Evolutionary conservation across 2,888 invertebrate species (phyloP).

Genomic region (Sminthurinus aureus): DNA sequence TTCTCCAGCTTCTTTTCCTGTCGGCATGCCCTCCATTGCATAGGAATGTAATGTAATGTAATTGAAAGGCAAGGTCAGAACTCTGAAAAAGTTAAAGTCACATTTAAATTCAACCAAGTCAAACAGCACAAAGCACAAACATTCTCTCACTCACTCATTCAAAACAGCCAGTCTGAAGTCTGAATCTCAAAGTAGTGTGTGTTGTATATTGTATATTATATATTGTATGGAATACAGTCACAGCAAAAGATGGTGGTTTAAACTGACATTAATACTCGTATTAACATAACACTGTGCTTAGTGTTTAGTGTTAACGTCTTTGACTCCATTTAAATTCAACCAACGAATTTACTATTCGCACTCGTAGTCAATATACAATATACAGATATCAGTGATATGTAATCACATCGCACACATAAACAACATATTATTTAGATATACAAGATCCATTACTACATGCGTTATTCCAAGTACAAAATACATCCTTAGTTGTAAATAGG

Average conservation of each 20-base stretch:
- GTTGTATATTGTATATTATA: too few species aligned
- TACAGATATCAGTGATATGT: too few species aligned
- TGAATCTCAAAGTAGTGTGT: background rate
- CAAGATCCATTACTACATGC: too few species aligned
- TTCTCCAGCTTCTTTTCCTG: constrained; percentile 25
- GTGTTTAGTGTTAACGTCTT: background rate
- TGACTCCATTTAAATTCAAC: background rate
- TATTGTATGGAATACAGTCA: too few species aligned
- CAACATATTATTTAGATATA: too few species aligned
- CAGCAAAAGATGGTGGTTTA: background rate
- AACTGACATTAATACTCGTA: background rate
- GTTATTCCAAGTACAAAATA: too few species aligned
- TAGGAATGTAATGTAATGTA: background rate
- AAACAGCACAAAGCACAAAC: too few species aligned
- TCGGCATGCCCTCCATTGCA: constrained; percentile 26
- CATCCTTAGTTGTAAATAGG: too few species aligned
- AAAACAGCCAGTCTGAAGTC: background rate
- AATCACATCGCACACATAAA: too few species aligned
- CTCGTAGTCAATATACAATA: background rate
- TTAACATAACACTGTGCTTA: background rate
- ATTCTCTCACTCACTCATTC: background rate
- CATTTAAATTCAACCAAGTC: background rate
- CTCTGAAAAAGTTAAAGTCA: background rate
- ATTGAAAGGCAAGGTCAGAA: constrained; percentile 33
- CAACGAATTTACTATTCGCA: background rate